Conservation (phyloP, 1,140 invertebrate genomes). For the Megalonaias nervosa region DNA sequence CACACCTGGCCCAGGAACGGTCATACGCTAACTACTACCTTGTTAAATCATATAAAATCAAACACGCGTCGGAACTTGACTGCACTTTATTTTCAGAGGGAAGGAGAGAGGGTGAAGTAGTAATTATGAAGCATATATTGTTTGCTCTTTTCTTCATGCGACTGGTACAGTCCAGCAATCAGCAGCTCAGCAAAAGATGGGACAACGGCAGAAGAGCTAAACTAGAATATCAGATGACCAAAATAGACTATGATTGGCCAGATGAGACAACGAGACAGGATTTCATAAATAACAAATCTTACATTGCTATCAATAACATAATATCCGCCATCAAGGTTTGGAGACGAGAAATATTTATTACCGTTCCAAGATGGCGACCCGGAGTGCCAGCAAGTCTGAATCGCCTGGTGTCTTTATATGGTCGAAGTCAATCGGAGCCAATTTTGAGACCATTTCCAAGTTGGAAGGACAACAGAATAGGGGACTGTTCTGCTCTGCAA, state of each 20-base stretch:
- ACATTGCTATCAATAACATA: conserved; percentile 33
- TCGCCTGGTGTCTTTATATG: conserved; percentile 18
- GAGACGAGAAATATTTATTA: conserved; percentile 38
- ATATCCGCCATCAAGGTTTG: conserved; percentile 44
- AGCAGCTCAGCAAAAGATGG: too few relatives aligned
- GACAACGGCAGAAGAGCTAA: not conserved
- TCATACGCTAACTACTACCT: too few relatives aligned
- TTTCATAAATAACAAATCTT: conserved; percentile 6
- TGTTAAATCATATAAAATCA: too few relatives aligned
- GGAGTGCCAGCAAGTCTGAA: conserved; percentile 46
- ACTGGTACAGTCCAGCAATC: too few relatives aligned
- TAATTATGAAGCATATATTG: too few relatives aligned
- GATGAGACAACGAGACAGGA: conserved; percentile 4
- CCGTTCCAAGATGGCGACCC: conserved; percentile 48
- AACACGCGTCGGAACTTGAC: too few relatives aligned
- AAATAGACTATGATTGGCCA: conserved; percentile 38
- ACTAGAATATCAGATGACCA: conserved; percentile 23
- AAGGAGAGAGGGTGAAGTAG: too few relatives aligned
- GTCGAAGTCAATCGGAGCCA: not conserved
- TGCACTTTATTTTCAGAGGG: too few relatives aligned
- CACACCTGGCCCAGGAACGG: too few relatives aligned
- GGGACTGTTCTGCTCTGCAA: conserved; percentile 49
- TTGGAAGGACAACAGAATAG: conserved; percentile 43
- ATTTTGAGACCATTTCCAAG: conserved; percentile 43
- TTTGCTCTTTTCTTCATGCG: too few relatives aligned